Conservation (phyloP, 2,797 vertebrate genomes). For the Chanos chanos region DNA sequence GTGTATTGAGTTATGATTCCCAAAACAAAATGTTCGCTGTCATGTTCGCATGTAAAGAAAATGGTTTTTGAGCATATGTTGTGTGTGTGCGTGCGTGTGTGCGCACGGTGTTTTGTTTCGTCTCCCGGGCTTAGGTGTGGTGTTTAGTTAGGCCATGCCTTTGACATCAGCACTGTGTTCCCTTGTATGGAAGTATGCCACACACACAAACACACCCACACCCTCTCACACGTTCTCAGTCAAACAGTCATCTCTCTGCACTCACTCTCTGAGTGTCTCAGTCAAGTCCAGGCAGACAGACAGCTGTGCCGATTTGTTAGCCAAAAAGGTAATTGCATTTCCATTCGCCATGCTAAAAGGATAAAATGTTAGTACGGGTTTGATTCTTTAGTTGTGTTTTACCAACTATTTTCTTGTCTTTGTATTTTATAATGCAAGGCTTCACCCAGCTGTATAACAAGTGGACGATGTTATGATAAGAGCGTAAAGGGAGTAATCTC, state of each 20-base stretch:
- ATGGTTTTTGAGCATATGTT: slow-evolving; percentile 1
- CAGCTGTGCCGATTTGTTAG: too few relatives aligned
- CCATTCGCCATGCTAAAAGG: too few relatives aligned
- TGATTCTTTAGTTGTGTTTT: too few relatives aligned
- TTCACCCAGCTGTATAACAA: too few relatives aligned
- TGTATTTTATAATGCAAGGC: too few relatives aligned
- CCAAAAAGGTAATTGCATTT: too few relatives aligned
- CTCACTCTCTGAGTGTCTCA: neutral
- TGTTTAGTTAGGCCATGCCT: slow-evolving; percentile 13
- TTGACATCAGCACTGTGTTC: slow-evolving; percentile 37
- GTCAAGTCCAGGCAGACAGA: neutral
- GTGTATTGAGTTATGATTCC: slow-evolving; percentile 2
- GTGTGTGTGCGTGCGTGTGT: neutral
- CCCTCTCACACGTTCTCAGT: neutral
- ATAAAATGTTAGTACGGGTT: too few relatives aligned
- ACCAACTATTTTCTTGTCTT: too few relatives aligned
- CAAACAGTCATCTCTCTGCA: neutral
- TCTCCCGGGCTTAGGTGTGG: slow-evolving; percentile 39
- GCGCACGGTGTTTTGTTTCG: slow-evolving; percentile 11
- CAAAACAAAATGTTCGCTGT: slow-evolving; percentile 12
- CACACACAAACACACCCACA: neutral
- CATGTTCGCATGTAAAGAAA: slow-evolving; percentile 7
- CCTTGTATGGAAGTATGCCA: slow-evolving; percentile 39
- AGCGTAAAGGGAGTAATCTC: too few relatives aligned
- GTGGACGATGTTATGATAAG: too few relatives aligned